Conservation (phyloP, 1,140 invertebrate genomes). For the Polypedilum vanderplanki region DNA sequence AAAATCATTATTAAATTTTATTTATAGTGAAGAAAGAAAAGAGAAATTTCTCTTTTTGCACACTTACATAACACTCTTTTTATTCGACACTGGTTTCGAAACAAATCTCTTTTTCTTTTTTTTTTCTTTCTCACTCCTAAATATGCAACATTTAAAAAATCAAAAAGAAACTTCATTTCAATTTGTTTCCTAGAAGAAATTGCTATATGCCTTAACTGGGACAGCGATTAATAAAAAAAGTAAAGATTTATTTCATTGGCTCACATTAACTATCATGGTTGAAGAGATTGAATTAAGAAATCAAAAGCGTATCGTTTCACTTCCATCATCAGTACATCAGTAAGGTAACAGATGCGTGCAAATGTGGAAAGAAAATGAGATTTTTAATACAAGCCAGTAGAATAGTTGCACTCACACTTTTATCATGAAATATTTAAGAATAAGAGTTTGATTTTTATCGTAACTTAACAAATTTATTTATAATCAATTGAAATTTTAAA, state of each 20-base stretch:
- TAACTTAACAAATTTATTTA: no score
- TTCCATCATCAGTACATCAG: not conserved
- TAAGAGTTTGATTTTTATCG: no score
- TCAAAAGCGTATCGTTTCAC: not conserved
- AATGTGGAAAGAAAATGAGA: not conserved
- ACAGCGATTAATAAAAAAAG: not conserved
- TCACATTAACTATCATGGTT: not conserved
- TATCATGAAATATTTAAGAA: no score
- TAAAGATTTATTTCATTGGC: not conserved
- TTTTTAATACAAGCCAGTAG: slow-evolving; percentile 10
- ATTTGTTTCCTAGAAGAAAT: not conserved
- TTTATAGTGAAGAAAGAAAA: slow-evolving; percentile 1
- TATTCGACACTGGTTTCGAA: not conserved
- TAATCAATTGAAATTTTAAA: no score
- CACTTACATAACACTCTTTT: not conserved
- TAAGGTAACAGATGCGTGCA: not conserved
- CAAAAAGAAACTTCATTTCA: not conserved
- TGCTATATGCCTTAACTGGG: no score
- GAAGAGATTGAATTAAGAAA: not conserved
- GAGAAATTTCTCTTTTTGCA: slow-evolving; percentile 16
- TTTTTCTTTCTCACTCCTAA: no score
- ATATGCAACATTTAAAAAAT: not conserved
- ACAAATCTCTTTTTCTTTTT: not conserved
- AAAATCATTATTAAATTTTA: not conserved
- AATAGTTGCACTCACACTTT: not conserved